phyloP scores from a whole-genome alignment of 2,888 invertebrate genomes.

The Aphrophora alni region DNA sequence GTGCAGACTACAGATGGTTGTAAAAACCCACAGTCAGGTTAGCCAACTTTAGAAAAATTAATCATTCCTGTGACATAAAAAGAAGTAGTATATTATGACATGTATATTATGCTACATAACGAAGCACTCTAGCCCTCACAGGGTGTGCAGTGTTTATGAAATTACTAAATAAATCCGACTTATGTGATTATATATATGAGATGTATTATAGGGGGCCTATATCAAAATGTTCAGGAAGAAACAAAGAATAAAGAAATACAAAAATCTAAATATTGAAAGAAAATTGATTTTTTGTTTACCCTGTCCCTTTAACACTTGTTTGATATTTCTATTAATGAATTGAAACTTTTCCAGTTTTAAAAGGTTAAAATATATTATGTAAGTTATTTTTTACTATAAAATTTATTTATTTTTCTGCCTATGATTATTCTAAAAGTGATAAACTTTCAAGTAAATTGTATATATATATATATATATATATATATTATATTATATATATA shows the following conservation, averaged over 20 bases:
- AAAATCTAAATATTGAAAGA: slow-evolving; percentile 3
- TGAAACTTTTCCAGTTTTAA: no score
- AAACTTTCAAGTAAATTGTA: no score
- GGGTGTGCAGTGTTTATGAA: no score
- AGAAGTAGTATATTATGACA: background rate
- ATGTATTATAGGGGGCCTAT: slow-evolving; percentile 14
- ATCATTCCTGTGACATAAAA: background rate
- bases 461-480: no score
- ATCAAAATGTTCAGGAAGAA: slow-evolving; percentile 17
- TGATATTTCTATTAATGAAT: no score
- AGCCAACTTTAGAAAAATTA: slow-evolving; percentile 14
- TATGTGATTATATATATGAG: background rate
- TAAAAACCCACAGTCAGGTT: background rate
- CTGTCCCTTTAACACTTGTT: background rate
- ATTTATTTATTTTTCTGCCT: no score
- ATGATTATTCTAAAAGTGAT: no score
- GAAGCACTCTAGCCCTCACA: background rate
- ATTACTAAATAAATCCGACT: no score
- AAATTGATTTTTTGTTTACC: background rate
- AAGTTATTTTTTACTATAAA: no score
- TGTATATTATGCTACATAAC: background rate
- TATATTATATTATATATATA: no score
- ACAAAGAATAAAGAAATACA: background rate
- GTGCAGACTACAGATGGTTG: slow-evolving; percentile 3
- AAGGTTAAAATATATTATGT: no score